These are phyloP conservation scores for Drosophila suboccidentalis DNA, from an alignment of 2,888 invertebrate genomes.

Conservation along the genomic window DNA sequence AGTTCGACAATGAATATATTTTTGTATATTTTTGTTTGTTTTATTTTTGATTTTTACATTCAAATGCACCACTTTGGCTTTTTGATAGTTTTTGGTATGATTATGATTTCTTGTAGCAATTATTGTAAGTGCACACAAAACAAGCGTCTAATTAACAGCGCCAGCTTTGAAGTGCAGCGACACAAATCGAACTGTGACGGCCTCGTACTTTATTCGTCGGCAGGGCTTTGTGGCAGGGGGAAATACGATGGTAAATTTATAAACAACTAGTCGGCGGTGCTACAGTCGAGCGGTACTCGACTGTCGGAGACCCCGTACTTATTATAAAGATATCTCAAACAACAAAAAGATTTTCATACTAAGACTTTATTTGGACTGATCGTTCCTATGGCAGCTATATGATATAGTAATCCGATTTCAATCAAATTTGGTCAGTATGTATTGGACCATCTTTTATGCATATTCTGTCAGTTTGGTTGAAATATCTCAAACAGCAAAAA, in stretches of 20 bases:
- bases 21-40: slow-evolving; percentile 24
- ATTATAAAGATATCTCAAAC: too few relatives aligned
- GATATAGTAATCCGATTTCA: too few relatives aligned
- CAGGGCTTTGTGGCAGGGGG: neutral
- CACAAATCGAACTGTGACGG: slow-evolving; percentile 40
- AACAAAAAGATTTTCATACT: too few relatives aligned
- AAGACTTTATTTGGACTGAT: too few relatives aligned
- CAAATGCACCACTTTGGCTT: slow-evolving; percentile 57
- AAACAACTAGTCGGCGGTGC: too few relatives aligned
- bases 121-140: slow-evolving; percentile 75
- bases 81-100: slow-evolving; percentile 39
- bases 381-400: too few relatives aligned
- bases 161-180: slow-evolving; percentile 71
- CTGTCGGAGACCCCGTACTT: too few relatives aligned
- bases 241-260: slow-evolving; percentile 13
- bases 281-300: too few relatives aligned
- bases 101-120: slow-evolving; percentile 66
- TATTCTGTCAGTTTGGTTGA: too few relatives aligned
- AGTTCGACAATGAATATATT: slow-evolving; percentile 18
- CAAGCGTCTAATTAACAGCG: slow-evolving; percentile 71
- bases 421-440: too few relatives aligned
- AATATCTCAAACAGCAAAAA: too few relatives aligned
- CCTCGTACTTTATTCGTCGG: slow-evolving; percentile 2
- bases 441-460: too few relatives aligned
- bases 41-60: slow-evolving; percentile 41